phyloP scores from a whole-genome alignment of 2,888 invertebrate genomes.

The Lasioglossum figueresi region DNA sequence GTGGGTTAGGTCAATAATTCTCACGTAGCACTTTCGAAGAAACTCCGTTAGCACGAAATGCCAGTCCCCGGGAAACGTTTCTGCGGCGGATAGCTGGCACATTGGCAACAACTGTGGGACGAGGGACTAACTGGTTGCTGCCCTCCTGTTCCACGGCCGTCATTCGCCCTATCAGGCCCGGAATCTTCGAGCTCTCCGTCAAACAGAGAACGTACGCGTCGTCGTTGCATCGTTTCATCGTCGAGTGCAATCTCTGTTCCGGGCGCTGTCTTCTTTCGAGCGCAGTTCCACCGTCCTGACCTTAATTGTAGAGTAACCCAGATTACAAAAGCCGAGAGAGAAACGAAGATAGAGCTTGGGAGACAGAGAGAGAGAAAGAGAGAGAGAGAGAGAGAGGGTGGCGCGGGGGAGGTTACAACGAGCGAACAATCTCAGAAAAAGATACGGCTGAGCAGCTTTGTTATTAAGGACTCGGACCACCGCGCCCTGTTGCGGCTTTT shows the following conservation, averaged over 20 bases:
- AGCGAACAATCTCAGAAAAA: conserved; percentile 67
- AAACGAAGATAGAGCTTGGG: conserved; percentile 47
- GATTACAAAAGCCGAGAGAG: conserved; percentile 68
- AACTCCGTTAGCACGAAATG: neutral
- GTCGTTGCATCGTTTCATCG: conserved; percentile 51
- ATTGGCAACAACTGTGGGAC: neutral
- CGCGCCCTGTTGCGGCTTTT: conserved; percentile 55
- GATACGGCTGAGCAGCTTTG: conserved; percentile 63
- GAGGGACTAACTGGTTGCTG: neutral
- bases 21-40: neutral
- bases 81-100: neutral
- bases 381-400: neutral
- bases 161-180: conserved; percentile 18
- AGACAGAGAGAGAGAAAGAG: conserved; percentile 21
- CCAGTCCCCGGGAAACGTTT: neutral
- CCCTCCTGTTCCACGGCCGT: neutral
- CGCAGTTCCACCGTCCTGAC: conserved; percentile 65
- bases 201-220: conserved; percentile 25
- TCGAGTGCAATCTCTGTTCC: conserved; percentile 66
- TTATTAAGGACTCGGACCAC: conserved; percentile 64
- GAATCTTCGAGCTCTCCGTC: neutral
- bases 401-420: conserved; percentile 32
- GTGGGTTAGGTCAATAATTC: neutral
- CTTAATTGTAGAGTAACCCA: conserved; percentile 73
- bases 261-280: conserved; percentile 66